phyloP scores from a whole-genome alignment of 2,797 vertebrate species.

The Xenops minutus region DNA sequence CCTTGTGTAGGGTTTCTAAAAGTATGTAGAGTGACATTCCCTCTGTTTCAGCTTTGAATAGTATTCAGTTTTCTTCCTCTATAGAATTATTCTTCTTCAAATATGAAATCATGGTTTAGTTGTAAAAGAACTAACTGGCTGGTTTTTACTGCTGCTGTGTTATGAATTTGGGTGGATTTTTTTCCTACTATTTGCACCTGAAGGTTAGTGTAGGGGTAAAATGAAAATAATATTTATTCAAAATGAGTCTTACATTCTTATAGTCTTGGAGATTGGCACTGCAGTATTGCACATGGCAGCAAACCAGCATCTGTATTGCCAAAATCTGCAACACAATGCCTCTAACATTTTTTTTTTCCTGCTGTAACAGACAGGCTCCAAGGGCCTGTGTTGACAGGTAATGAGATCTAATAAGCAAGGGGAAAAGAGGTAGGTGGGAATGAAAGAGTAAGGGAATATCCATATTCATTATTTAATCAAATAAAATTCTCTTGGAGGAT shows the following conservation, averaged over 20 bases:
- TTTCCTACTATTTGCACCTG: background rate
- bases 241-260: conserved; percentile 52
- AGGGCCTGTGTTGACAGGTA: conserved; percentile 74
- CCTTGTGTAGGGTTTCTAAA: background rate
- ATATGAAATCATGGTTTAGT: background rate
- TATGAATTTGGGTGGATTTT: background rate
- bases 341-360: conserved; percentile 62
- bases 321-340: conserved; percentile 11
- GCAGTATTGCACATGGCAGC: conserved; percentile 31
- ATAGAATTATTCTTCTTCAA: background rate
- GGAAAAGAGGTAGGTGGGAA: conserved; percentile 22
- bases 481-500: conserved; percentile 75
- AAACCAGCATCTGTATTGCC: background rate
- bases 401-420: conserved; percentile 73
- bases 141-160: background rate
- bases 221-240: conserved; percentile 55
- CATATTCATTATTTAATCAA: conserved; percentile 81
- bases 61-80: background rate
- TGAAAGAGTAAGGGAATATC: conserved; percentile 61
- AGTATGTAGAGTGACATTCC: background rate
- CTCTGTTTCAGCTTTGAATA: background rate
- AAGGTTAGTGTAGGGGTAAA: background rate
- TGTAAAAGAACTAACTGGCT: background rate
- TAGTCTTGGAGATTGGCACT: conserved; percentile 40
- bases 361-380: conserved; percentile 51